Percentiles rank a stretch among this genome's conserved stretches.
Evolutionary conservation across 1,140 invertebrate genomes (phyloP).

Genomic region (Plectrocnemia conspersa): DNA sequence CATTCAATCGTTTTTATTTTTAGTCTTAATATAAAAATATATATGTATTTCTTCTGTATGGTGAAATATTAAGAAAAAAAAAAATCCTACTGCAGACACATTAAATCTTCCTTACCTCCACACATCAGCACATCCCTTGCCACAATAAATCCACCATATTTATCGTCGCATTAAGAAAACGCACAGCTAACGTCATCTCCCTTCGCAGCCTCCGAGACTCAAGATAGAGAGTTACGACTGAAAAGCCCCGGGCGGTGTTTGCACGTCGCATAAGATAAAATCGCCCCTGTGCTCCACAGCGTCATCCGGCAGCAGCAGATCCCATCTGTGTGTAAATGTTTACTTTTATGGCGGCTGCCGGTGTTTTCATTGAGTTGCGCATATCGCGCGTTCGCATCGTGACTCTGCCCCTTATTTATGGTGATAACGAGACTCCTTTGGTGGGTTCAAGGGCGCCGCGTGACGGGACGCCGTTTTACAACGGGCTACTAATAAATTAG

Average conservation of each 20-base stretch:
- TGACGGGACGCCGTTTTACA: background rate
- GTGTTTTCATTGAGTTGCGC: constrained; percentile 6
- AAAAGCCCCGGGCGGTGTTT: background rate
- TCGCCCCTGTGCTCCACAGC: background rate
- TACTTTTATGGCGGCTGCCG: constrained; percentile 24
- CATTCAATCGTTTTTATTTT: too few relatives aligned
- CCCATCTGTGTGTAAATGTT: constrained; percentile 21
- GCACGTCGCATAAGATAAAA: background rate
- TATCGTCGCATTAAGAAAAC: too few relatives aligned
- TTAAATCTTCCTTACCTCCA: too few relatives aligned
- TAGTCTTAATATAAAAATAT: too few relatives aligned
- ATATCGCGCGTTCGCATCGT: constrained; percentile 1
- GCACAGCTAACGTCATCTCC: constrained; percentile 6
- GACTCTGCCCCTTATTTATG: constrained; percentile 1
- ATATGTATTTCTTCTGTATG: too few relatives aligned
- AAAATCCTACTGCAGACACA: too few relatives aligned
- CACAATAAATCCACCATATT: too few relatives aligned
- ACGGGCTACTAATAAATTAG: background rate
- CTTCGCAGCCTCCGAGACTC: background rate
- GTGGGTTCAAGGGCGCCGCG: background rate
- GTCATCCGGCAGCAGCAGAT: constrained; percentile 15
- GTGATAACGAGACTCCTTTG: constrained; percentile 2
- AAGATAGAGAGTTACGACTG: too few relatives aligned
- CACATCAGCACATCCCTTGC: too few relatives aligned
- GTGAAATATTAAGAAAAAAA: too few relatives aligned